Conservation (phyloP, 2,888 invertebrate genomes). For the Chymomyza procnemis region DNA sequence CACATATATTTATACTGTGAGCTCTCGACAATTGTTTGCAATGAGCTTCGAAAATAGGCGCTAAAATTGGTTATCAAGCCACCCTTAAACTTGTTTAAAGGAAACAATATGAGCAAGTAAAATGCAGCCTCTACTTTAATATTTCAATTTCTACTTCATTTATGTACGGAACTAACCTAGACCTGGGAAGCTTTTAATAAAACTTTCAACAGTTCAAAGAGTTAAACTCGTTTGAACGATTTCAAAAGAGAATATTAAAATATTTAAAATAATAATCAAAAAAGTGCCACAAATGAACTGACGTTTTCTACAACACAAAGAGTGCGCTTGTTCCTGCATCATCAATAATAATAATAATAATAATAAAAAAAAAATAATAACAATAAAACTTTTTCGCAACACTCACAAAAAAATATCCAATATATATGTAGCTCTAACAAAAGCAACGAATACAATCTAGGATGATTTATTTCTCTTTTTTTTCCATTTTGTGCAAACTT, state of each 20-base stretch:
- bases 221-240: neutral
- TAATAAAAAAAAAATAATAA: slow-evolving; percentile 48
- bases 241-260: neutral
- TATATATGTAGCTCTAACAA: slow-evolving; percentile 23
- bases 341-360: slow-evolving; percentile 59
- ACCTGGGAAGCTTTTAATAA: neutral
- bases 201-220: neutral
- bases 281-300: slow-evolving; percentile 31
- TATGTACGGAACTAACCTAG: neutral
- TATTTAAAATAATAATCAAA: neutral
- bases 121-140: neutral
- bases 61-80: too few species aligned
- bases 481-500: slow-evolving; percentile 28
- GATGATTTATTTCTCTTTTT: slow-evolving; percentile 9
- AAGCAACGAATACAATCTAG: slow-evolving; percentile 25
- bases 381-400: slow-evolving; percentile 43
- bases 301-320: neutral
- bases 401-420: slow-evolving; percentile 20
- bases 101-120: neutral
- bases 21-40: neutral
- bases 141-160: neutral
- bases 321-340: slow-evolving; percentile 32
- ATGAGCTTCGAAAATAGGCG: neutral
- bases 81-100: neutral
- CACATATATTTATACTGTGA: neutral